Percentiles rank a stretch among this genome's conserved stretches.
Conservation (phyloP, 1,140 invertebrate genomes). For the Araneus ventricosus region DNA sequence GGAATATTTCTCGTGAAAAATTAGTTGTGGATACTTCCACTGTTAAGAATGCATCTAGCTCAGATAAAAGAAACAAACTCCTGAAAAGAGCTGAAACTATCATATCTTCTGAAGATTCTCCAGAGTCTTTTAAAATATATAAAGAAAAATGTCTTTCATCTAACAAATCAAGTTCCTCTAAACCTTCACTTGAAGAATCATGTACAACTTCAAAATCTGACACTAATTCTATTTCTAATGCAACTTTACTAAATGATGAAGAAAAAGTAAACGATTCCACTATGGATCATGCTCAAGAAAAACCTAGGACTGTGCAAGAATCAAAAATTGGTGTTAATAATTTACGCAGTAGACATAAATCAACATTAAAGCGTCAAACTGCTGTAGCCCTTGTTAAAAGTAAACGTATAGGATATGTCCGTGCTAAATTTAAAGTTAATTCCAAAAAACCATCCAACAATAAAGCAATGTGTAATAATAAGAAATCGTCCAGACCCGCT, state of each 20-base stretch:
- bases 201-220: not conserved
- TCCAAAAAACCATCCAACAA: not conserved
- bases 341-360: not conserved
- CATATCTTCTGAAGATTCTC: not conserved
- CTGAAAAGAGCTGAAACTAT: not conserved
- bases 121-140: not conserved
- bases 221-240: not conserved
- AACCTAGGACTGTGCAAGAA: not conserved
- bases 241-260: not conserved
- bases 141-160: not conserved
- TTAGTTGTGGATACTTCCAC: not conserved
- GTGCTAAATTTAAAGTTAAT: slow-evolving; percentile 17
- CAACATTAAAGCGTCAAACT: not conserved
- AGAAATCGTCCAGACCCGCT: not conserved
- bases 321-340: not conserved
- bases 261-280: not conserved
- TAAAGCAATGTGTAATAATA: not conserved
- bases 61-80: not conserved
- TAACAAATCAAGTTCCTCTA: not conserved
- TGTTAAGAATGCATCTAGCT: not conserved
- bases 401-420: not conserved
- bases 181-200: not conserved
- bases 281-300: not conserved
- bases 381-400: not conserved
- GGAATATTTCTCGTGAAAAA: not conserved